Conservation (phyloP, 2,113 vertebrate genomes). For the Piprites chloris region DNA sequence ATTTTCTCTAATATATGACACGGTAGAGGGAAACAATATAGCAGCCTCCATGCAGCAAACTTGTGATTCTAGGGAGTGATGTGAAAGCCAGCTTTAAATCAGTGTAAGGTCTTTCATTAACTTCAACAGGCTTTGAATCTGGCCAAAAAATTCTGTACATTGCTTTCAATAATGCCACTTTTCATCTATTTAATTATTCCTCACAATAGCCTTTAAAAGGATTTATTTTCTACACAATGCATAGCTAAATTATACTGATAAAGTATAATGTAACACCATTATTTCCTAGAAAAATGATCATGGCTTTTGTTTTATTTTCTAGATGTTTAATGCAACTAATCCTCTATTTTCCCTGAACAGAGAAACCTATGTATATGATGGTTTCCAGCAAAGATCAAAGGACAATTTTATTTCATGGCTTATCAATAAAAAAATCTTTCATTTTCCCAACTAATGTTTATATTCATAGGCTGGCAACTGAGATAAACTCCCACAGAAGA, state of each 20-base stretch:
- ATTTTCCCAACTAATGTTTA: conserved; percentile 17
- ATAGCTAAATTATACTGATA: conserved; percentile 10
- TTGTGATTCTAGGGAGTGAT: accelerated
- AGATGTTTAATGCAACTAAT: not conserved
- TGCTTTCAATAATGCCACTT: not conserved
- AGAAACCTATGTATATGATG: not conserved
- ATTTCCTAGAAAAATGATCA: not conserved
- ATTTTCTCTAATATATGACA: not conserved
- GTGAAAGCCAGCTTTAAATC: not conserved
- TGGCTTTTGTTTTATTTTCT: conserved; percentile 5
- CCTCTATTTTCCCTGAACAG: not conserved
- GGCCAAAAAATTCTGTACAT: not conserved
- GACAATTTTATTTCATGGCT: not conserved
- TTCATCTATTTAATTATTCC: not conserved
- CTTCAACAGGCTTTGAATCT: not conserved
- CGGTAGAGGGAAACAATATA: not conserved
- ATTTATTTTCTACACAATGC: not conserved
- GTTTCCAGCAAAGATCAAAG: conserved; percentile 39
- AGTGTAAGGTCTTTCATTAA: not conserved
- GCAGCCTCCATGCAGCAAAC: not conserved
- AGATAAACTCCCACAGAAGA: conserved; percentile 3
- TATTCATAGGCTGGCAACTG: not conserved
- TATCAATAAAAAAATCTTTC: conserved; percentile 36
- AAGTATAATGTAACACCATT: not conserved
- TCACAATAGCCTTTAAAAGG: not conserved